Conservation (phyloP, 2,797 vertebrate genomes). For the Tragopan temminckii region DNA sequence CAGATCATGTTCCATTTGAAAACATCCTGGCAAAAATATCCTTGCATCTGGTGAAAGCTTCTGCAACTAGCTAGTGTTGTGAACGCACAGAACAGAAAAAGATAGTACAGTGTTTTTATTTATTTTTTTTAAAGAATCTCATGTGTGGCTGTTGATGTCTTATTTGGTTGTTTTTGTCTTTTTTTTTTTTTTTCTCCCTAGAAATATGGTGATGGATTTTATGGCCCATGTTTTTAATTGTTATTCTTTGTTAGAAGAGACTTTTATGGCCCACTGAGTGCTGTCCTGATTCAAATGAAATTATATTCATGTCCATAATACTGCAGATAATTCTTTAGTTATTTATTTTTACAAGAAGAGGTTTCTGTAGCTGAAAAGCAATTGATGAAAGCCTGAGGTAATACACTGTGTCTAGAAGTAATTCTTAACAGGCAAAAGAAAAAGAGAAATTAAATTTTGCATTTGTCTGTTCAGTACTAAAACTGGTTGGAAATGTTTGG, state of each 20-base stretch:
- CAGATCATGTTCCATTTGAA: conserved; percentile 51
- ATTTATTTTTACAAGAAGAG: neutral
- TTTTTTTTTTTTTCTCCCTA: neutral
- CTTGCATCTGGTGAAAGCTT: conserved; percentile 67
- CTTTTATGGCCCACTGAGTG: neutral
- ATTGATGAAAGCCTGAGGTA: conserved; percentile 29
- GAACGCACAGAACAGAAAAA: conserved; percentile 2
- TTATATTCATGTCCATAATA: neutral
- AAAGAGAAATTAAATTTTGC: conserved; percentile 36
- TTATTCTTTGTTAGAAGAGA: conserved; percentile 36
- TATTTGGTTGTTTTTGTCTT: neutral
- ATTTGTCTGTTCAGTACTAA: conserved; percentile 3
- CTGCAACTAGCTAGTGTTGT: neutral
- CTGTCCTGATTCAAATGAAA: conserved; percentile 21
- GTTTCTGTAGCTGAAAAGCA: conserved; percentile 32
- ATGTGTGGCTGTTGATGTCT: neutral
- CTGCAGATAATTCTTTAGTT: neutral
- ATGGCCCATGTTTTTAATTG: conserved; percentile 17
- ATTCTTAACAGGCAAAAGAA: conserved; percentile 18
- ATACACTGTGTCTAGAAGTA: conserved; percentile 37
- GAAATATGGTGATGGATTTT: neutral
- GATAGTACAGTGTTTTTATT: neutral
- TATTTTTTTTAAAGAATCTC: neutral
- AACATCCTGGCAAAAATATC: conserved; percentile 61
- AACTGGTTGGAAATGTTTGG: neutral